Conservation (phyloP, 92 coral and sea anemone species). For the Scolanthus callimorphus region DNA sequence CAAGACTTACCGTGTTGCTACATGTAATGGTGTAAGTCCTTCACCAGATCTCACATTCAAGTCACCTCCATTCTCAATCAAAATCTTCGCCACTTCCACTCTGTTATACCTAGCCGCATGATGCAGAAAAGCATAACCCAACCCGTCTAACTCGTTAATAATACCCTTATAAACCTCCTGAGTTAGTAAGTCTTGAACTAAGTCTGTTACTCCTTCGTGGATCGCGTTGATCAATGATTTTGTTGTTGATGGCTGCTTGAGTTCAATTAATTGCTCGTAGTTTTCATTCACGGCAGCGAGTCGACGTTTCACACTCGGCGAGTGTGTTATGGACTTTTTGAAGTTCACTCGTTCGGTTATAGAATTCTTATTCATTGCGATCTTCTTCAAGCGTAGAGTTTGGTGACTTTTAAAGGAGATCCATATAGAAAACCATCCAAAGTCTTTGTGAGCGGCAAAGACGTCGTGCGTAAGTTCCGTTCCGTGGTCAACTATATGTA, state of each 20-base stretch:
- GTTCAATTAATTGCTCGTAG: neutral
- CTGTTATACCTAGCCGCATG: neutral
- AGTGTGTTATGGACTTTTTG: neutral
- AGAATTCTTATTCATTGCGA: too few relatives aligned
- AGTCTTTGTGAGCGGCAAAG: too few relatives aligned
- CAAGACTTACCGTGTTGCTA: neutral
- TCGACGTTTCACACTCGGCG: neutral
- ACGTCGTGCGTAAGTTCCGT: too few relatives aligned
- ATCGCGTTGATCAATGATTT: neutral
- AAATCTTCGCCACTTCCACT: neutral
- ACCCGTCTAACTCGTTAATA: neutral
- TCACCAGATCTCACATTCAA: neutral
- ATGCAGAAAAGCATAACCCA: neutral
- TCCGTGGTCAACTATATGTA: too few relatives aligned
- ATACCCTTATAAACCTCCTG: neutral
- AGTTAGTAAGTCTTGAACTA: neutral
- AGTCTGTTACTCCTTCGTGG: neutral
- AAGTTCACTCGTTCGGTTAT: neutral
- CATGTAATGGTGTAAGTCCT: neutral
- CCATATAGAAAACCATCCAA: too few relatives aligned
- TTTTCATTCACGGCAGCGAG: neutral
- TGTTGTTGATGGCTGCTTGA: neutral
- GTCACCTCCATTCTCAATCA: neutral
- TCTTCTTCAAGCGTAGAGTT: too few relatives aligned
- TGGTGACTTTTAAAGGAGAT: too few relatives aligned